Conservation (phyloP, 2,113 vertebrate species). For the Pteropus alecto region DNA sequence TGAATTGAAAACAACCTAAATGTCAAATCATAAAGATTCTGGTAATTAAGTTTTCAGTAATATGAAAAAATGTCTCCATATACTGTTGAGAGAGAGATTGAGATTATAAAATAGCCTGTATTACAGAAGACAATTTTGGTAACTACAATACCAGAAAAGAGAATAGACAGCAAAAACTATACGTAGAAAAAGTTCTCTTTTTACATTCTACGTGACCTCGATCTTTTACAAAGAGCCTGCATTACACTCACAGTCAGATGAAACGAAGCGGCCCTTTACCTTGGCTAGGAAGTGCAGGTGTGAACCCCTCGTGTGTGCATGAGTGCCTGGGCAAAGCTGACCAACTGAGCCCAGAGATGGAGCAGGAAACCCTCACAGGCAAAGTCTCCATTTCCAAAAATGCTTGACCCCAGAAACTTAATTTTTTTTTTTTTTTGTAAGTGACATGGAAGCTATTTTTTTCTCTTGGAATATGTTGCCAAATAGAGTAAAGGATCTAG, state of each 20-base stretch:
- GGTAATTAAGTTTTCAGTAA: neutral
- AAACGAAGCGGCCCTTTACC: neutral
- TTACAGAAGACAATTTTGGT: neutral
- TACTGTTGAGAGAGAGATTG: neutral
- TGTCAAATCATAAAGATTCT: neutral
- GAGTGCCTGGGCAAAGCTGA: neutral
- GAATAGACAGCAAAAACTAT: neutral
- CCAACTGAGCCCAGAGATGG: accelerated
- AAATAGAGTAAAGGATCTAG: neutral
- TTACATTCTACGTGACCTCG: neutral
- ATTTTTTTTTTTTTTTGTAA: neutral
- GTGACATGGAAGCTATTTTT: neutral
- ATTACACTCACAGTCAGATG: neutral
- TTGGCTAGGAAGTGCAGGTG: neutral
- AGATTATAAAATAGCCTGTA: neutral
- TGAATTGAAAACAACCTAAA: neutral
- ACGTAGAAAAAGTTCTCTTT: neutral
- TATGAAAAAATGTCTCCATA: neutral
- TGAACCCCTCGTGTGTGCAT: too few relatives aligned
- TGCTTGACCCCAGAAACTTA: neutral
- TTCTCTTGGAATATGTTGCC: neutral
- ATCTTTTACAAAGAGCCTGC: neutral
- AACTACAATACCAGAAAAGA: neutral
- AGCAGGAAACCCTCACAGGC: too few relatives aligned
- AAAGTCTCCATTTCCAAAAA: neutral